Evolutionary conservation across 2,113 vertebrate species (phyloP).

Genomic region (Platysternon megacephalum): DNA sequence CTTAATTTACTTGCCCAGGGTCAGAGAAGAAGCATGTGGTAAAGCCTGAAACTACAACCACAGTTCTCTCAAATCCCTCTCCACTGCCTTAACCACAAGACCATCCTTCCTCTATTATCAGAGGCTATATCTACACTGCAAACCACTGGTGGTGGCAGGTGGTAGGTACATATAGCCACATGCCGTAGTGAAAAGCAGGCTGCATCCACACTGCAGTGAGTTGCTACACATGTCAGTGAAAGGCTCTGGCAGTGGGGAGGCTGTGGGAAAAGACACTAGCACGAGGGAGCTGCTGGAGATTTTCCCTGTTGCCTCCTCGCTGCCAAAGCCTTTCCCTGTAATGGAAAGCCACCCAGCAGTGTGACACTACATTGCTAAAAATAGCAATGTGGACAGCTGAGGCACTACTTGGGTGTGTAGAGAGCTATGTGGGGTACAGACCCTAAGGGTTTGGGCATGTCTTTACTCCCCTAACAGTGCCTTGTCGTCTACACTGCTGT

Average conservation of each 20-base stretch:
- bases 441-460: not conserved
- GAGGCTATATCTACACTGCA: not conserved
- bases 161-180: not conserved
- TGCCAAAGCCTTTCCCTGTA: not conserved
- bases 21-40: not conserved
- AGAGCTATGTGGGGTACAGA: not conserved
- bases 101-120: not conserved
- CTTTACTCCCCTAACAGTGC: not conserved
- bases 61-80: not conserved
- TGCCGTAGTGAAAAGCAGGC: not conserved
- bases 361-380: not conserved
- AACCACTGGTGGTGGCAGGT: too few relatives aligned
- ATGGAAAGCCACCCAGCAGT: not conserved
- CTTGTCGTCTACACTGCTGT: not conserved
- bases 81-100: not conserved
- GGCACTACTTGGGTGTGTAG: not conserved
- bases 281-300: not conserved
- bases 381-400: not conserved
- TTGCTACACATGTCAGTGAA: not conserved
- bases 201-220: not conserved
- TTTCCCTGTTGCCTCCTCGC: too few relatives aligned
- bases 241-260: not conserved
- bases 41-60: not conserved
- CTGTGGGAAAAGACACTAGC: not conserved
- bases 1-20: not conserved